These are phyloP conservation scores for Melanogrammus aeglefinus DNA, from an alignment of 2,797 vertebrate species.

Conservation along the genomic window DNA sequence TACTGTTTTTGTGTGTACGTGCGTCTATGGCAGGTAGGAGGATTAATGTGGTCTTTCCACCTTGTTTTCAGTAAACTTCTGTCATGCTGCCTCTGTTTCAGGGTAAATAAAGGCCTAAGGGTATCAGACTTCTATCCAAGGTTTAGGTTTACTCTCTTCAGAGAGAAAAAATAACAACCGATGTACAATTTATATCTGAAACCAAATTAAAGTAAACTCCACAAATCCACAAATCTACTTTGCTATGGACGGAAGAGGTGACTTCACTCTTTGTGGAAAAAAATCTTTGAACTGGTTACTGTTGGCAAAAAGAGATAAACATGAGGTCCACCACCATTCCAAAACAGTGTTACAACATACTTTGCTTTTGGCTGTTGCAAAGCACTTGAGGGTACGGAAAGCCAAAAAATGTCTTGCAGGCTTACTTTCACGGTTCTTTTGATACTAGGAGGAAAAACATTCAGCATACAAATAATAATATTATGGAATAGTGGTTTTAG, in stretches of 20 bases:
- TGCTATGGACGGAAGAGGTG: neutral
- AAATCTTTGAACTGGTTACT: neutral
- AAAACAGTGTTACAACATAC: neutral
- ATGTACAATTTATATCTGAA: neutral
- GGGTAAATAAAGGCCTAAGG: conserved; percentile 73
- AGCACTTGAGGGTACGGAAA: conserved; percentile 2
- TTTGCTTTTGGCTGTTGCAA: neutral
- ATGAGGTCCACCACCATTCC: neutral
- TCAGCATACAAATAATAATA: neutral
- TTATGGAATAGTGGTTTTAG: neutral
- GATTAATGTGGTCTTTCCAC: conserved; percentile 11
- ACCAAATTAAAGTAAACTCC: neutral
- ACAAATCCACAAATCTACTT: neutral
- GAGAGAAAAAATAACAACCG: conserved; percentile 12
- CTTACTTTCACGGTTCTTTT: neutral
- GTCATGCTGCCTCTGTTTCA: conserved; percentile 74
- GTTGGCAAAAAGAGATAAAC: neutral
- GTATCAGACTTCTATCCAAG: conserved; percentile 45
- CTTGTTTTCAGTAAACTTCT: conserved; percentile 67
- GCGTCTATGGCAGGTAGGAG: neutral
- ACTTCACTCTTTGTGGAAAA: neutral
- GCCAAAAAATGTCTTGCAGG: neutral
- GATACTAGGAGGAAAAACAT: neutral
- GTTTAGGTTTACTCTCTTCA: conserved; percentile 35
- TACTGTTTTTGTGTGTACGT: neutral